A percentile compares a stretch with the other conserved stretches of the same genome.
Conservation (phyloP, 2,113 vertebrate species). For the Hiodon alosoides region DNA sequence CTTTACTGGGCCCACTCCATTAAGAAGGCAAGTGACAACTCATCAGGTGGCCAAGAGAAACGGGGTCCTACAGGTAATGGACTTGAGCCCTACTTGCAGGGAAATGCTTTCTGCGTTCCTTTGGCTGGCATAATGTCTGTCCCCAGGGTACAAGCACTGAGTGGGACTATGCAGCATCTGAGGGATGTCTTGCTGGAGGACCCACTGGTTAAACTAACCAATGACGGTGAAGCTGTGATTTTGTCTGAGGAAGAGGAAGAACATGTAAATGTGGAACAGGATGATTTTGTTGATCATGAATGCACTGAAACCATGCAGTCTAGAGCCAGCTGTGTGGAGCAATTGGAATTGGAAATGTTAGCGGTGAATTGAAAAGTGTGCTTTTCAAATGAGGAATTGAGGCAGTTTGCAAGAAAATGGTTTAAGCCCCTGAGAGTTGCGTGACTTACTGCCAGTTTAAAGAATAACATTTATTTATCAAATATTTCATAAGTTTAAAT, state of each 20-base stretch:
- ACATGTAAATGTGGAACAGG: constrained; percentile 31
- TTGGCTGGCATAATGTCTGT: constrained; percentile 65
- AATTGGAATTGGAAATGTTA: constrained; percentile 46
- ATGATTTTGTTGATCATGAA: constrained; percentile 7
- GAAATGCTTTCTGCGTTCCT: constrained; percentile 64
- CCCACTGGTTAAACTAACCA: constrained; percentile 54
- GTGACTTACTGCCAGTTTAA: too few relatives aligned
- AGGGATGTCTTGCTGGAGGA: constrained; percentile 53
- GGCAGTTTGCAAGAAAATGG: too few relatives aligned
- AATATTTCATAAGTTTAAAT: not conserved
- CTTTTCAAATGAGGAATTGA: not conserved
- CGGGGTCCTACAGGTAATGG: constrained; percentile 25
- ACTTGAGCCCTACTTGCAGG: constrained; percentile 45
- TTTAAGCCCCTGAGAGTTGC: too few relatives aligned
- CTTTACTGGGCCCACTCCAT: constrained; percentile 60
- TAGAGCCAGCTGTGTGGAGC: constrained; percentile 28
- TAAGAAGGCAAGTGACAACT: constrained; percentile 36
- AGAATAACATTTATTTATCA: not conserved
- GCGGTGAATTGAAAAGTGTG: too few relatives aligned
- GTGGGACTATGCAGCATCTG: constrained; percentile 60
- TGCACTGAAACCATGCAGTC: constrained; percentile 13
- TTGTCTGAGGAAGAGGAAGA: constrained; percentile 45
- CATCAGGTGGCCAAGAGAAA: not conserved
- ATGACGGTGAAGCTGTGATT: constrained; percentile 60
- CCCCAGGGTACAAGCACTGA: constrained; percentile 66